Evolutionary conservation across 1,140 invertebrate species (phyloP), one percentile per base, ranked within the genome.

Genomic region (Uloborus diversus): DNA sequence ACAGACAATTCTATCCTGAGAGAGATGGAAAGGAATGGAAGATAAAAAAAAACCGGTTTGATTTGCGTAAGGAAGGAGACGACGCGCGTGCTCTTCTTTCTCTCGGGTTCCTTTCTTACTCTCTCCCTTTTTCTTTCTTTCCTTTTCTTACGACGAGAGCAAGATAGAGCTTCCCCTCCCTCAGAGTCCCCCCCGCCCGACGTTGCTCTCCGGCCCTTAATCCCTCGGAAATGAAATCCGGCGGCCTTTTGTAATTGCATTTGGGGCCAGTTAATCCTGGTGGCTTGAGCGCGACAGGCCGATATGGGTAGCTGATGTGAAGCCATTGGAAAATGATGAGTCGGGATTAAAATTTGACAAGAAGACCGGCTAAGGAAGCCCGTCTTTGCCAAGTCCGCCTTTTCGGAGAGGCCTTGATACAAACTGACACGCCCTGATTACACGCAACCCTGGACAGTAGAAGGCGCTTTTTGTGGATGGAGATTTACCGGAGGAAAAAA

Each of bases 311-410:
- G 69, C 69, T 81, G 70, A 76, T 73, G 70, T 81, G 79, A 81
- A 81, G 66, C 79, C 79, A 81, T 81, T 76, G 69, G 79, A 81
- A 81, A 81, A 81, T 81, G 79, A 81, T 81, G 79, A 81, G 69
- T 73, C 69, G 68, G 79, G 79, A 81, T 81, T 81, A 81, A 81
- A 81, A 81, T 81, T 81, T 81, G 79, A 81, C 79, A 81, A 57
- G 69, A 81, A 70, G 79, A 71, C 68, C 68, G 79, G 79, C 79
- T 73, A 73, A 80, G 79, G 76, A 80, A 80, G 79, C 66, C 79
- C 64, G 75, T 79, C 75, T 66, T 66, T 56, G 75, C 49, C 17
- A 79, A 79, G 62, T 65, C 62, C 64, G 71, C 61, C 71, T 65
- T 76, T 62, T 76, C 61, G 28, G 56, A n/a, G 49, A 53, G 57